A percentile compares a stretch with the other conserved stretches of the same genome.
These are phyloP conservation scores for Malurus alboscapulatus DNA, from an alignment of 2,113 vertebrate genomes.

Conservation along the genomic window DNA sequence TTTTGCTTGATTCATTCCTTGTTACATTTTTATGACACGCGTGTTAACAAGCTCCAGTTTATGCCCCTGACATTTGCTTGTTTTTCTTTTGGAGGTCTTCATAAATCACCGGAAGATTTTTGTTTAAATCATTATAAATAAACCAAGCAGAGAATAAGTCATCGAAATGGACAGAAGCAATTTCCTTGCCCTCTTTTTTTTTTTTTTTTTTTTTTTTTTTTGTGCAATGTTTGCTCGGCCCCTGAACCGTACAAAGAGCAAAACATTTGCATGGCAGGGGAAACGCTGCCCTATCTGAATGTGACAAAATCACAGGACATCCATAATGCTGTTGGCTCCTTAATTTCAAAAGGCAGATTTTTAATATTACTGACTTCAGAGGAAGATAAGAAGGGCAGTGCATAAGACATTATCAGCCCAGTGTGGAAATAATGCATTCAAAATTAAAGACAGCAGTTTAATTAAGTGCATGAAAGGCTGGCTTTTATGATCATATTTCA, in stretches of 20 bases:
- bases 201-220: neutral
- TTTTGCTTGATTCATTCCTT: neutral
- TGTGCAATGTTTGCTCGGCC: neutral
- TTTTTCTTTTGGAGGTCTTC: constrained; percentile 38
- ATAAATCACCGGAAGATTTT: neutral
- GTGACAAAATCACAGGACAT: neutral
- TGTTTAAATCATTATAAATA: constrained; percentile 18
- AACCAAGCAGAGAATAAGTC: constrained; percentile 6
- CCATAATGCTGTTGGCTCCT: constrained; percentile 34
- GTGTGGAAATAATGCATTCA: constrained; percentile 66
- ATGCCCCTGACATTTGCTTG: constrained; percentile 58
- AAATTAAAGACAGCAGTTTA: constrained; percentile 74
- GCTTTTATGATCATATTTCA: constrained; percentile 73
- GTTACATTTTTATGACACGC: neutral
- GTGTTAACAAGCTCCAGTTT: constrained; percentile 43
- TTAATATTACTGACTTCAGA: constrained; percentile 61
- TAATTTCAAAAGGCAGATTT: constrained; percentile 60
- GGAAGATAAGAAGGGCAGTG: constrained; percentile 64
- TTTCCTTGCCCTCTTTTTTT: constrained; percentile 18
- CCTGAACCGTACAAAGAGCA: neutral
- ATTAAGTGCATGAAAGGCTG: constrained; percentile 77
- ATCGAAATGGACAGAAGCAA: constrained; percentile 27
- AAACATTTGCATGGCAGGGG: neutral
- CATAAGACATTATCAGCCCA: constrained; percentile 62
- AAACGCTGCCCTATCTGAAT: neutral